A percentile compares a stretch with the other conserved stretches of the same genome.
phyloP scores from a whole-genome alignment of 1,140 invertebrate genomes.

The Thaumetopoea pityocampa region DNA sequence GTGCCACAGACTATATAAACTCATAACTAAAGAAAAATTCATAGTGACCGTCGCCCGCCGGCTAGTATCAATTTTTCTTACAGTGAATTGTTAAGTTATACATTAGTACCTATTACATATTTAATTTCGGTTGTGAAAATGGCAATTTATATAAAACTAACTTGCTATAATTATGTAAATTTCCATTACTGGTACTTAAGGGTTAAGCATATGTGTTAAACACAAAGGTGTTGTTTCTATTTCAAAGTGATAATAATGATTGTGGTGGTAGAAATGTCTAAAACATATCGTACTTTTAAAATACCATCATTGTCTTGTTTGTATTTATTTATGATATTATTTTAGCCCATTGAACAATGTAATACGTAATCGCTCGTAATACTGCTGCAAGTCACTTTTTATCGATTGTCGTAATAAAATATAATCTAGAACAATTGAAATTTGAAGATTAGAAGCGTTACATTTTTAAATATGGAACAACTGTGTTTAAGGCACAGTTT shows the following conservation, averaged over 20 bases:
- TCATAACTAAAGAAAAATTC: constrained; percentile 30
- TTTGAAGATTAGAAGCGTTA: no score
- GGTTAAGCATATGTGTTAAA: constrained; percentile 61
- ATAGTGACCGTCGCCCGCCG: constrained; percentile 29
- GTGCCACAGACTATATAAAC: constrained; percentile 52
- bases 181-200: constrained; percentile 55
- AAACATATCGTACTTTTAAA: constrained; percentile 47
- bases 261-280: constrained; percentile 35
- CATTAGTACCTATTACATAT: constrained; percentile 63
- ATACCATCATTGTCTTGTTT: no score
- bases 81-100: constrained; percentile 61
- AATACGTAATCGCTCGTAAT: no score
- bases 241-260: constrained; percentile 53
- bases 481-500: no score
- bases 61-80: constrained; percentile 47
- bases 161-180: constrained; percentile 65
- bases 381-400: no score
- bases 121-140: constrained; percentile 76
- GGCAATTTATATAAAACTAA: constrained; percentile 70
- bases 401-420: no score
- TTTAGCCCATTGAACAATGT: no score
- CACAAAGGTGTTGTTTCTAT: constrained; percentile 60
- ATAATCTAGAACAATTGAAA: no score
- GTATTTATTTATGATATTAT: no score
- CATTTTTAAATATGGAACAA: no score